Evolutionary conservation across 2,797 vertebrate genomes (phyloP).

Genomic region (Rhinoraja longicauda): DNA sequence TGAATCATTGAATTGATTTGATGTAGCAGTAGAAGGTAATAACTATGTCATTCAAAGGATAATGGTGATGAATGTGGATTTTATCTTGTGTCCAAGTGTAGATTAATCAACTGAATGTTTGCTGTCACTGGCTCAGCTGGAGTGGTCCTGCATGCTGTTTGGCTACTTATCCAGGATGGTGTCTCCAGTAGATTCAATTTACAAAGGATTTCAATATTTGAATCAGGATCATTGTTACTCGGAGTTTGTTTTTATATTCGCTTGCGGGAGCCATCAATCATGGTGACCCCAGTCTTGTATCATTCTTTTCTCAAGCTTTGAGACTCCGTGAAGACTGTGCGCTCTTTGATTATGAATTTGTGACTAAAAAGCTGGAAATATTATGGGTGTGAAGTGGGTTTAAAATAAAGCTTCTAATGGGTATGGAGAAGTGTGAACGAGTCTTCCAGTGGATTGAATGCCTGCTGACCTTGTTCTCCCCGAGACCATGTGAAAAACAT

Average conservation of each 20-base stretch:
- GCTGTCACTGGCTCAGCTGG: neutral
- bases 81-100: neutral
- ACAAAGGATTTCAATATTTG: neutral
- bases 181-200: neutral
- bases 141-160: neutral
- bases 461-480: neutral
- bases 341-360: neutral
- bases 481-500: neutral
- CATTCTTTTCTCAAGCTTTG: neutral
- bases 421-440: neutral
- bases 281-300: neutral
- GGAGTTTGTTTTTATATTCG: neutral
- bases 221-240: neutral
- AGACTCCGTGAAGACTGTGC: neutral
- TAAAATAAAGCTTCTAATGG: neutral
- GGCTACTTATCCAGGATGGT: neutral
- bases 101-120: conserved; percentile 19
- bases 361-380: conserved; percentile 1
- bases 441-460: too few relatives aligned
- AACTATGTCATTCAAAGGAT: neutral
- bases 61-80: neutral
- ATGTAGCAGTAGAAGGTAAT: neutral
- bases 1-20: neutral
- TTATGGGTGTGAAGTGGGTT: neutral
- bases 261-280: neutral